phyloP scores from a whole-genome alignment of 2,113 vertebrate species.

The Lagopus muta region DNA sequence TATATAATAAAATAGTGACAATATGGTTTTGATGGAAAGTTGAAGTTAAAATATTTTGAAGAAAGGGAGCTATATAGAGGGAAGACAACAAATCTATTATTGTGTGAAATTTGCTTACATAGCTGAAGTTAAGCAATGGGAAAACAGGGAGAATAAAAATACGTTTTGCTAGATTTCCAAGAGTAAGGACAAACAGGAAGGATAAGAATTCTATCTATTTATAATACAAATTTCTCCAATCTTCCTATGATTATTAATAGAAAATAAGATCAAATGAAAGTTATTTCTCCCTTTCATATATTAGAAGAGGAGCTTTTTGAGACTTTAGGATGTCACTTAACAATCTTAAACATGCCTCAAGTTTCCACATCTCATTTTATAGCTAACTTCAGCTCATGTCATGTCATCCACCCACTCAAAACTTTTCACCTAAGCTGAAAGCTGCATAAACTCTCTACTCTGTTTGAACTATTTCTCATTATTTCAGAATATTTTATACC shows the following conservation, averaged over 20 bases:
- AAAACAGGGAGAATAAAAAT: background rate
- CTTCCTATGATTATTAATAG: background rate
- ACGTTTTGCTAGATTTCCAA: background rate
- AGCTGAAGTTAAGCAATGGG: background rate
- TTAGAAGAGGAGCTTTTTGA: background rate
- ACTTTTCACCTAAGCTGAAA: background rate
- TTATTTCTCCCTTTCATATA: background rate
- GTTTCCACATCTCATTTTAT: background rate
- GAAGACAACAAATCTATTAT: background rate
- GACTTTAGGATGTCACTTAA: background rate
- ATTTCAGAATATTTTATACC: background rate
- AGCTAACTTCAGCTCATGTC: background rate
- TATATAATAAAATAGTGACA: background rate
- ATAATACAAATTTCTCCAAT: background rate
- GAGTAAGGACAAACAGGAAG: background rate
- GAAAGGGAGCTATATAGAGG: background rate
- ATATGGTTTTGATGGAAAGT: accelerated
- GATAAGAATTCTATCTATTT: background rate
- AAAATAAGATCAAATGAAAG: background rate
- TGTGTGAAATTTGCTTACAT: background rate
- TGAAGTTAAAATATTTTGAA: background rate
- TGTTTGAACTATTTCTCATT: background rate
- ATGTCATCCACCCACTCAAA: background rate
- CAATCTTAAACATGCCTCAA: background rate
- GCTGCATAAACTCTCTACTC: background rate